These are phyloP conservation scores for Heterotis niloticus DNA, from an alignment of 2,113 vertebrate species.

Conservation along the genomic window DNA sequence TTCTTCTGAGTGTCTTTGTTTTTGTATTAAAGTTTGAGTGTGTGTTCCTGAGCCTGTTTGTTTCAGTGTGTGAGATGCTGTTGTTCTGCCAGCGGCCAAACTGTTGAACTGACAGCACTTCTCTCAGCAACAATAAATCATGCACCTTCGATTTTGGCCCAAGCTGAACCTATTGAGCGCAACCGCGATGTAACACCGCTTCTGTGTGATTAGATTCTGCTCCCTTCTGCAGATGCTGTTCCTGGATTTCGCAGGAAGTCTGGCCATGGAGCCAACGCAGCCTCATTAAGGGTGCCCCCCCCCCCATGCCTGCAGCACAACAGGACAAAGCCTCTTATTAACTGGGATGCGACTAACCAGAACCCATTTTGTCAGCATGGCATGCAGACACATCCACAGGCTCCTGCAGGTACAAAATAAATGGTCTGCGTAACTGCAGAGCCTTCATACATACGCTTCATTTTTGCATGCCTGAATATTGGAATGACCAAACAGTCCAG, in stretches of 20 bases:
- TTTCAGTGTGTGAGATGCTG: too few species aligned
- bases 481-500: too few species aligned
- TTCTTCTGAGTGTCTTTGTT: too few species aligned
- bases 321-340: neutral
- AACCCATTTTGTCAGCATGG: neutral
- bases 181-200: neutral
- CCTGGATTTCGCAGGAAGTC: neutral
- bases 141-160: neutral
- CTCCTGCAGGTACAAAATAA: too few species aligned
- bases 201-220: neutral
- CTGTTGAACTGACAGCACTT: neutral
- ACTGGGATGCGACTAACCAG: neutral
- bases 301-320: neutral
- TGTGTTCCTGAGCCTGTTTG: neutral
- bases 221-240: too few species aligned
- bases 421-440: too few species aligned
- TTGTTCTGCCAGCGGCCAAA: too few species aligned
- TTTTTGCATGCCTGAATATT: too few species aligned
- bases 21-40: too few species aligned
- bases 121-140: neutral
- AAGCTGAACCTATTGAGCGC: neutral
- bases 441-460: too few species aligned
- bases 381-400: too few species aligned
- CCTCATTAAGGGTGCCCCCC: neutral
- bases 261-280: neutral